These are phyloP conservation scores for Tolypeutes matacus DNA, from an alignment of 2,797 vertebrate genomes.

Conservation along the genomic window DNA sequence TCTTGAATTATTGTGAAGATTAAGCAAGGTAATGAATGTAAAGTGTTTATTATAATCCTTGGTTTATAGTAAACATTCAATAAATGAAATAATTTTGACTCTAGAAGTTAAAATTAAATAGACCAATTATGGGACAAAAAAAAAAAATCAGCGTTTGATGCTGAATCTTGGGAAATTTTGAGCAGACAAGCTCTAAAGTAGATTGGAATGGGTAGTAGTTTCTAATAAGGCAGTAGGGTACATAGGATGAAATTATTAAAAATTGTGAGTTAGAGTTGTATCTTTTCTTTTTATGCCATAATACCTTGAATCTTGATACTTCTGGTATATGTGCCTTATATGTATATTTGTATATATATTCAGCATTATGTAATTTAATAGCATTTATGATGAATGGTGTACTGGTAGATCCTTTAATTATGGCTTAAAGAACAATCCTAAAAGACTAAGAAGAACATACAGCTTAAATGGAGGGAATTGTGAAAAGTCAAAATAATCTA, in stretches of 20 bases:
- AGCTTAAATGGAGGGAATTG: background rate
- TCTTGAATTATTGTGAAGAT: background rate
- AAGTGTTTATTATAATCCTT: background rate
- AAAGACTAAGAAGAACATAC: background rate
- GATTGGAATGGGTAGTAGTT: background rate
- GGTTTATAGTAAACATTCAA: background rate
- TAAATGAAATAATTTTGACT: background rate
- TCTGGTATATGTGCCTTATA: background rate
- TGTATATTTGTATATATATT: background rate
- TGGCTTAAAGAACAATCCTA: background rate
- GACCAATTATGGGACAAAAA: background rate
- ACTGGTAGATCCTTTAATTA: background rate
- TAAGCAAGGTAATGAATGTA: background rate
- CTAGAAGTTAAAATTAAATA: background rate
- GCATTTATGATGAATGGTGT: background rate
- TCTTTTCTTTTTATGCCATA: background rate
- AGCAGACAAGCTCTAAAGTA: background rate
- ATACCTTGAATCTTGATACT: background rate
- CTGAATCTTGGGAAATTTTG: conserved; percentile 2
- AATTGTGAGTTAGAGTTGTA: background rate
- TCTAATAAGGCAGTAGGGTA: background rate
- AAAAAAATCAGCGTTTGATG: background rate
- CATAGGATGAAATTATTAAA: background rate
- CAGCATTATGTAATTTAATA: background rate
- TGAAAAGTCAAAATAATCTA: background rate